These are phyloP conservation scores for Lasius platythorax DNA, from an alignment of 2,888 invertebrate species.

Conservation along the genomic window DNA sequence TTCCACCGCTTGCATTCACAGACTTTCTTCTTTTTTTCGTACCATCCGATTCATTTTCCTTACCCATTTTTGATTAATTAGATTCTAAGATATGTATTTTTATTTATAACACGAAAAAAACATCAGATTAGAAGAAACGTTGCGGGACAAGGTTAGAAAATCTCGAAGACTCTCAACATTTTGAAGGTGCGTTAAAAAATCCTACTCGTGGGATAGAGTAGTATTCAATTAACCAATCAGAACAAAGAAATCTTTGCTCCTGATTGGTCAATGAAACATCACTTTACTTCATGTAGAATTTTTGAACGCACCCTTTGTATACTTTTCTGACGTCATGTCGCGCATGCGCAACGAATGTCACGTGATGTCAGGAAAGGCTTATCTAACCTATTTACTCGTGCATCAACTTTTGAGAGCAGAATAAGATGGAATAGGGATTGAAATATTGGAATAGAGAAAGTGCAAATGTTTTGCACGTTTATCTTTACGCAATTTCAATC, in stretches of 20 bases:
- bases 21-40: slow-evolving; percentile 81
- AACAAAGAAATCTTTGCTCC: no score
- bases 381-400: background rate
- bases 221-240: no score
- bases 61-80: slow-evolving; percentile 76
- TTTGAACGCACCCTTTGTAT: no score
- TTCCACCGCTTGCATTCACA: slow-evolving; percentile 64
- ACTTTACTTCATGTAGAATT: no score
- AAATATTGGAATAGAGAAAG: background rate
- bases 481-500: background rate
- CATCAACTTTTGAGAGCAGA: background rate
- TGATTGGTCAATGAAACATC: no score
- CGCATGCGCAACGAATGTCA: no score
- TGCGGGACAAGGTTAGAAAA: background rate
- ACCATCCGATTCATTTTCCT: slow-evolving; percentile 80
- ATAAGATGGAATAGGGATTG: background rate
- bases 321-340: no score
- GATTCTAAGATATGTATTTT: background rate
- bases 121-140: background rate
- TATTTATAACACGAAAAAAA: background rate
- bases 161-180: no score
- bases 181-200: no score
- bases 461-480: background rate
- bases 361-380: no score
- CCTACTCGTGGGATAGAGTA: no score